phyloP scores from a whole-genome alignment of 2,888 invertebrate species.

The Seladonia tumulorum region DNA sequence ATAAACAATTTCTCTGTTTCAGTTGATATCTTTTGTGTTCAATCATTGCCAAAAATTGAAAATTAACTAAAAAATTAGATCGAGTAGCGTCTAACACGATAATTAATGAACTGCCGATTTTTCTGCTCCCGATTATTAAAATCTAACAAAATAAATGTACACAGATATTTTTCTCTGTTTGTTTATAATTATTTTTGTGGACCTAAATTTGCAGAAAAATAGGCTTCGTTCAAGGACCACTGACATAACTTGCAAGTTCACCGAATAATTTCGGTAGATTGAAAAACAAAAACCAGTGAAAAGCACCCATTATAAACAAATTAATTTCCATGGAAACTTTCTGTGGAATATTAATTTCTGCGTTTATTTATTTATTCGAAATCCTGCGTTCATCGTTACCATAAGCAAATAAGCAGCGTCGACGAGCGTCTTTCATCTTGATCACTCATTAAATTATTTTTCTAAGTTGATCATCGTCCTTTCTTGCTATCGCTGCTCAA shows the following conservation, averaged over 20 bases:
- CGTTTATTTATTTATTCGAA: background rate
- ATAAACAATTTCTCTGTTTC: background rate
- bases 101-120: no score
- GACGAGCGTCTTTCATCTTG: background rate
- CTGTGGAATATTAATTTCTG: background rate
- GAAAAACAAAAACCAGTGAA: no score
- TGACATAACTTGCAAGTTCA: background rate
- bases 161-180: no score
- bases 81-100: no score
- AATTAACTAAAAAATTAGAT: no score
- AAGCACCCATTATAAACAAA: no score
- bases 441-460: conserved; percentile 2
- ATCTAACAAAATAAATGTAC: no score
- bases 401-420: background rate
- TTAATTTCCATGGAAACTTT: background rate
- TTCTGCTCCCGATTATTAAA: no score
- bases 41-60: no score
- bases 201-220: background rate
- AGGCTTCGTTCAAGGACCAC: background rate
- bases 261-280: background rate
- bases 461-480: background rate
- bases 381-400: background rate
- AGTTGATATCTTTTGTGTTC: background rate
- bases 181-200: background rate
- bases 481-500: conserved; percentile 4